phyloP scores from a whole-genome alignment of 2,113 vertebrate genomes.

The Chiloscyllium plagiosum region DNA sequence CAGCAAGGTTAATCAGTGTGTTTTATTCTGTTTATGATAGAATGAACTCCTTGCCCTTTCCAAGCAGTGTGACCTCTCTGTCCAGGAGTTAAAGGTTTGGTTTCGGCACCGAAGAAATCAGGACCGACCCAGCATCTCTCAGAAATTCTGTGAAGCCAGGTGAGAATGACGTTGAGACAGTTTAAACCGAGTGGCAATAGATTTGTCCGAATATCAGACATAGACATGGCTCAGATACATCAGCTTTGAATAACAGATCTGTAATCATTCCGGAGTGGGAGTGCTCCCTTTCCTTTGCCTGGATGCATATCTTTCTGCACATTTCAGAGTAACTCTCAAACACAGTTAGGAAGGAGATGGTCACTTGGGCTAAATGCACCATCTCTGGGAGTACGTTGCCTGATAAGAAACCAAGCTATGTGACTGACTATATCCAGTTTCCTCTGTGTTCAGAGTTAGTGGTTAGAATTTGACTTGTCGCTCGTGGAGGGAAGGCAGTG shows the following conservation, averaged over 20 bases:
- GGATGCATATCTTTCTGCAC: background rate
- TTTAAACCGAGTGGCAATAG: background rate
- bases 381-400: background rate
- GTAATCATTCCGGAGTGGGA: background rate
- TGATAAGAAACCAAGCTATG: background rate
- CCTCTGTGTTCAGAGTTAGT: background rate
- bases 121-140: slow-evolving; percentile 68
- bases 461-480: background rate
- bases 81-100: slow-evolving; percentile 72
- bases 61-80: slow-evolving; percentile 63
- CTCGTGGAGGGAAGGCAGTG: too few species aligned
- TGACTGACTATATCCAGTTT: background rate
- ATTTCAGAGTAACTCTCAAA: background rate
- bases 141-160: slow-evolving; percentile 87
- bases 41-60: slow-evolving; percentile 53
- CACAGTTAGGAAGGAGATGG: background rate
- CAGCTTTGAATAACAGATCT: background rate
- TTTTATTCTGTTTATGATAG: slow-evolving; percentile 40
- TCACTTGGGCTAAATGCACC: background rate
- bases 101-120: slow-evolving; percentile 70
- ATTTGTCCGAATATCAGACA: background rate
- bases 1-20: background rate
- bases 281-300: background rate
- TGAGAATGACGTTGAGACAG: slow-evolving; percentile 48
- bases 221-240: background rate